Evolutionary conservation across 2,113 vertebrate genomes (phyloP), one percentile per base, ranked within the genome.

Genomic region (Rhinolophus ferrumequinum): DNA sequence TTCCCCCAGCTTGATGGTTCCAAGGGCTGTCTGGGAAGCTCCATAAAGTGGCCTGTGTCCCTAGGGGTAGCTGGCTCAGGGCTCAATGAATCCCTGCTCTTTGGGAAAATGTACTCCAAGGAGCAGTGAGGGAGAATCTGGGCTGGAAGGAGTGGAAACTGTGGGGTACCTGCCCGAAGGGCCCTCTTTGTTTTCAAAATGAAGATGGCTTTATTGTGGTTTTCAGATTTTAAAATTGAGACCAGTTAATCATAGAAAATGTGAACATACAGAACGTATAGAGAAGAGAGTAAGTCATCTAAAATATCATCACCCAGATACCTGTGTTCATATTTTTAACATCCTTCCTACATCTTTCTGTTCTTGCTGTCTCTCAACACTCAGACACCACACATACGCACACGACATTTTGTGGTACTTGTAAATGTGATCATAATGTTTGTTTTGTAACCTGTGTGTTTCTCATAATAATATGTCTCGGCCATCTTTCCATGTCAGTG

Each of bases 331-430:
- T 24, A 52, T 58, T 44, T 75, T 75, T 62, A 28, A 83, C 6
- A 50, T 50, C 54, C 15, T 93, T 33, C 54, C 1, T 50, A 33
- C n/a, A 35, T 24, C 66, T 62, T 62, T 90, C 88, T 35, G 3
- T 52, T 94, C 72, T 38, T 10, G 33, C 19, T 83, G 15, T 3
- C 44, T 80, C 21, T 73, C 8, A 6, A 6, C 35, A 33, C 26
- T 13, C 22, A 5, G 1, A 11, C 28, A 16, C 0, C 26, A 41
- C 64, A 38, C 10, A 33, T 24, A 8, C 0, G 1, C 5, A 1
- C 14, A 2, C 2, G 14, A 3, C 41, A 19, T 35, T 60, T 70
- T 16, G 16, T 54, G 11, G 5, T 15, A 54, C 14, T 54, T 28
- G 35, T 26, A 70, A 69, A 60, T 54, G 26, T 11, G n/a, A 35